Base-by-base conservation (phyloP, 1,140 invertebrate species). In the Danaus melanippus region DNA sequence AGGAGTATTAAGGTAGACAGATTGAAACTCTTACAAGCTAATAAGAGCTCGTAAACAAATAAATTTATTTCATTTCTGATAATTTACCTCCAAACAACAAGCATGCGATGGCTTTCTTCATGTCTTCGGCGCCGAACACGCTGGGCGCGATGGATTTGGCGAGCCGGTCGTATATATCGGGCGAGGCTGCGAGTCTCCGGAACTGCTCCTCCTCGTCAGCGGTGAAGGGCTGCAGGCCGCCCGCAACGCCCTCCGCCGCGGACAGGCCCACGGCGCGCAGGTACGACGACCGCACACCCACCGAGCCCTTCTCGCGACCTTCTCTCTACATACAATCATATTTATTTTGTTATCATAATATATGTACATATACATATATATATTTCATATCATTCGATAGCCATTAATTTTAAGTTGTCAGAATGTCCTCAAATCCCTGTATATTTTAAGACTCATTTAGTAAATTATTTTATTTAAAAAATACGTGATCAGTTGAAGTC, bases 41-140 rank as follows among this genome's bases (percentile, higher is more conserved):
- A 32, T 32, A 32, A 7, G 7, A 32, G 21, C 0, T 32, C n/a
- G n/a, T n/a, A n/a, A 32, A 32, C 7, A 32, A 32, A 8, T 7
- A 32, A 32, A 32, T 3, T 32, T 3, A 32, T 0, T 0, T 32
- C 0, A 32, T 32, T 21, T 21, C 5, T 21, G 17, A 7, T 32
- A 32, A 32, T 9, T 40, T 58, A 82, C 80, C 79, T 66, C 97
- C 97, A 89, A 99, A 99, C 15, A 99, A 84, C 45, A 99, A 88
- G 78, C 96, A 98, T 17, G 97, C 95, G 41, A 99, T 96, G 2
- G 98, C 95, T 88, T 98, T 99, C 76, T 99, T 99, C 57, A 99
- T 98, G 84, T 99, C 98, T 8, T 90, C 70, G 46, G 93, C 94
- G 1, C 98, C 98, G 86, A 93, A 99, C 64, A 99, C 99, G 69